A percentile compares a stretch with the other conserved stretches of the same genome.
These are phyloP conservation scores for Brachyalestes nurse DNA, from an alignment of 2,797 vertebrate genomes.

Conservation along the genomic window DNA sequence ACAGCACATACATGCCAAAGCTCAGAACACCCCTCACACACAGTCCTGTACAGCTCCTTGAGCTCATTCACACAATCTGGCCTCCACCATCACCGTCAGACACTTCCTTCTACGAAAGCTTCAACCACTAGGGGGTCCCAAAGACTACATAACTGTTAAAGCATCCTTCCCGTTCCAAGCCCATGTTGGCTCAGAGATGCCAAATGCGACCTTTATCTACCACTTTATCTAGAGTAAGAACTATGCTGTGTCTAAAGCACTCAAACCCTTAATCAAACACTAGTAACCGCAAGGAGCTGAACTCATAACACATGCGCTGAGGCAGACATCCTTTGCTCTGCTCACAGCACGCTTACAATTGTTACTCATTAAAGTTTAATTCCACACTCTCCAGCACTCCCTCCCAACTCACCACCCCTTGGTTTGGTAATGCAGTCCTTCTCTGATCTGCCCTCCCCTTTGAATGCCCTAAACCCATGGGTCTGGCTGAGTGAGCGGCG, in stretches of 20 bases:
- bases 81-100: conserved; percentile 9
- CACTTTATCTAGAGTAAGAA: conserved; percentile 14
- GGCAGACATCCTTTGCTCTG: conserved; percentile 55
- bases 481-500: conserved; percentile 75
- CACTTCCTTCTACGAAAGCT: conserved; percentile 18
- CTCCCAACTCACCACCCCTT: conserved; percentile 49
- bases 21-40: conserved; percentile 27
- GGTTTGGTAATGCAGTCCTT: conserved; percentile 76
- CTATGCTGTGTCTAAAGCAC: background rate
- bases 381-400: conserved; percentile 63
- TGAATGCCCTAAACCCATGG: conserved; percentile 82
- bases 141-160: conserved; percentile 61
- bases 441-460: conserved; percentile 78
- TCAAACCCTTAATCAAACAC: conserved; percentile 22
- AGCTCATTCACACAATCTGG: conserved; percentile 3
- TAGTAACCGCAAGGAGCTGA: conserved; percentile 8
- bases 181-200: conserved; percentile 37
- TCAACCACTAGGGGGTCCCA: conserved; percentile 72
- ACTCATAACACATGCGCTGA: conserved; percentile 34
- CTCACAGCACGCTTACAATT: conserved; percentile 81
- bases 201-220: conserved; percentile 29
- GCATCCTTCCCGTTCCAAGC: conserved; percentile 60
- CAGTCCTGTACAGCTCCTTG: conserved; percentile 16
- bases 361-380: conserved; percentile 86
- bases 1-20: conserved; percentile 41